Evolutionary conservation across 2,888 invertebrate genomes (phyloP).

Genomic region (Synanthedon formicaeformis): DNA sequence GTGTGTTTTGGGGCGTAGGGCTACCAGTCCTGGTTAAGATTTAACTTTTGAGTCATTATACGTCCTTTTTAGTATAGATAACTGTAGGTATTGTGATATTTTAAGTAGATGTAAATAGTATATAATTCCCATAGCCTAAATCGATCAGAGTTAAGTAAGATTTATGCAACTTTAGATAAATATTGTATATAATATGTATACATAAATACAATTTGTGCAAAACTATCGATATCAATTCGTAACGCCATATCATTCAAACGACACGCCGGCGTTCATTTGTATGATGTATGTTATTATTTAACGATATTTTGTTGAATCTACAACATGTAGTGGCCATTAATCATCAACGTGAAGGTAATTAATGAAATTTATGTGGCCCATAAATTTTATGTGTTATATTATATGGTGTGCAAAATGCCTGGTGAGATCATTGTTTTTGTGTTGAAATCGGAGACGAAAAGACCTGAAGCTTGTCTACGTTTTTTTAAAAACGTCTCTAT

Average conservation of each 20-base stretch:
- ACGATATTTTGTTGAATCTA: constrained; percentile 48
- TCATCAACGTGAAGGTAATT: constrained; percentile 52
- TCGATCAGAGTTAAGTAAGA: too few relatives aligned
- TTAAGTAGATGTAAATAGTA: too few relatives aligned
- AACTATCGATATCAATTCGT: not conserved
- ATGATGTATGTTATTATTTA: constrained; percentile 33
- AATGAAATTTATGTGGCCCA: constrained; percentile 58
- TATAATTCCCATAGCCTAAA: too few relatives aligned
- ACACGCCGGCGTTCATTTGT: constrained; percentile 12
- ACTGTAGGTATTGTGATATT: too few relatives aligned
- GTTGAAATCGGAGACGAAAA: not conserved
- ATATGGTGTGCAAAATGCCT: constrained; percentile 32
- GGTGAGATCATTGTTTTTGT: constrained; percentile 34
- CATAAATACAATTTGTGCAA: not conserved
- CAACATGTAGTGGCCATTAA: constrained; percentile 42
- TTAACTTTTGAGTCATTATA: too few relatives aligned
- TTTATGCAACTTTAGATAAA: too few relatives aligned
- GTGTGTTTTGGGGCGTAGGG: too few relatives aligned
- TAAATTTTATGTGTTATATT: constrained; percentile 46
- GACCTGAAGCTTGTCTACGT: too few relatives aligned
- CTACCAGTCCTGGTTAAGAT: too few relatives aligned
- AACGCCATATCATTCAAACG: constrained; percentile 1
- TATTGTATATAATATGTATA: too few relatives aligned
- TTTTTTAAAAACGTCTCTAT: too few relatives aligned
- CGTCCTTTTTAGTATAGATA: too few relatives aligned